Evolutionary conservation across 2,888 invertebrate genomes (phyloP).

Genomic region (Metopia argyrocephala): DNA sequence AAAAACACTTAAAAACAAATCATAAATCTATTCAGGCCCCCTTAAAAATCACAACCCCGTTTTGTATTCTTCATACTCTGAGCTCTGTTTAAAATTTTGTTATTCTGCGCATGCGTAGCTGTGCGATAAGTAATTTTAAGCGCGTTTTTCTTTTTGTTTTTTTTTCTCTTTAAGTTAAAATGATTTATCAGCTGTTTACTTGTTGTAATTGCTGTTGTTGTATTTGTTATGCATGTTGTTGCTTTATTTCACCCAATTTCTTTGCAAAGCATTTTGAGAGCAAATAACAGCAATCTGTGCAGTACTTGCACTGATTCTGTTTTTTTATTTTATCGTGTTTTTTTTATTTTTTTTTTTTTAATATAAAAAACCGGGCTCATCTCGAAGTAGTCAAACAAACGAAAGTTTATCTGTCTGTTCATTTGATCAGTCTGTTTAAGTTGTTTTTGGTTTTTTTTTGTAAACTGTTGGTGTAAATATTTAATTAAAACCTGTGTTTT

Average conservation of each 20-base stretch:
- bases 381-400: not conserved
- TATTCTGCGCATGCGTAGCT: slow-evolving; percentile 52
- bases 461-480: slow-evolving; percentile 8
- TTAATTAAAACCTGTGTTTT: slow-evolving; percentile 22
- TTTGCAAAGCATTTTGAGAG: not conserved
- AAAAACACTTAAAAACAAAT: not conserved
- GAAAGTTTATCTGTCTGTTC: not conserved
- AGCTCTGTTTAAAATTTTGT: slow-evolving; percentile 4
- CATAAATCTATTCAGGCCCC: not conserved
- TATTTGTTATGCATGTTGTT: not conserved
- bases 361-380: slow-evolving; percentile 39
- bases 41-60: not conserved
- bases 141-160: not conserved
- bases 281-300: not conserved
- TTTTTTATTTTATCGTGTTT: too few relatives aligned
- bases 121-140: not conserved
- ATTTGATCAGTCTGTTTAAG: not conserved
- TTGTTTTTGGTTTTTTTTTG: not conserved
- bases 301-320: slow-evolving; percentile 20
- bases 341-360: not conserved
- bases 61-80: not conserved
- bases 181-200: slow-evolving; percentile 1
- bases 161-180: slow-evolving; percentile 6
- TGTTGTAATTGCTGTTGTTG: too few relatives aligned
- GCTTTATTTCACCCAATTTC: slow-evolving; percentile 48